Percentiles rank a stretch among this genome's conserved stretches.
Evolutionary conservation across 2,113 vertebrate species (phyloP).

Genomic region (Xenus cinereus): DNA sequence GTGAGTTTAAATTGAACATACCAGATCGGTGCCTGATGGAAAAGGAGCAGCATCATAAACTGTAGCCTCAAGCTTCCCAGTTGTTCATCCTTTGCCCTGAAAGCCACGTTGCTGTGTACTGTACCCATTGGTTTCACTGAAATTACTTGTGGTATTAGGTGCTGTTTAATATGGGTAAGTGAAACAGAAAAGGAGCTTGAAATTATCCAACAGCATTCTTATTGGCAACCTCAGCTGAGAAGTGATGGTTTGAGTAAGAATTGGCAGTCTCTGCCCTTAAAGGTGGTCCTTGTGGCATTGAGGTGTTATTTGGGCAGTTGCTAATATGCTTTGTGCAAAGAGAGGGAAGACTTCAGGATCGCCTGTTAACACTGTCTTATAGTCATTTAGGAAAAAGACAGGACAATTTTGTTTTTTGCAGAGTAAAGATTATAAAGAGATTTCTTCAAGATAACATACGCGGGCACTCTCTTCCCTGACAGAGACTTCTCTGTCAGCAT

Average conservation of each 20-base stretch:
- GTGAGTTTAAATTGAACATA: background rate
- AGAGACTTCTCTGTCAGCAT: background rate
- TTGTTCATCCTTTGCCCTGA: background rate
- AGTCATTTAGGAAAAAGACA: background rate
- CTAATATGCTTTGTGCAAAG: background rate
- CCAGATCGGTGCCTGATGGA: background rate
- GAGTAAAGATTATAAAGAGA: background rate
- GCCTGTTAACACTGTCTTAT: background rate
- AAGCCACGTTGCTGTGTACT: rapidly evolving
- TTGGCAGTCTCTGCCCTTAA: background rate
- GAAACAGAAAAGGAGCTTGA: background rate
- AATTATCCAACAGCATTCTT: background rate
- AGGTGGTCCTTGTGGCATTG: background rate
- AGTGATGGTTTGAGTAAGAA: background rate
- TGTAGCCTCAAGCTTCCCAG: background rate
- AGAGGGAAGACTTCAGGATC: background rate
- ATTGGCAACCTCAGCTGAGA: background rate
- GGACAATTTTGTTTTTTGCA: background rate
- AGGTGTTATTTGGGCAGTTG: background rate
- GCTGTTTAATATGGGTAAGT: background rate
- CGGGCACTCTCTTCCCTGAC: background rate
- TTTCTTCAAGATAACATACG: background rate
- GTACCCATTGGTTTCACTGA: background rate
- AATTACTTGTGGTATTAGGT: background rate
- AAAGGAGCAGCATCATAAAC: background rate